These are phyloP conservation scores for Pyrgilauda ruficollis DNA, from an alignment of 2,113 vertebrate genomes.

Conservation along the genomic window DNA sequence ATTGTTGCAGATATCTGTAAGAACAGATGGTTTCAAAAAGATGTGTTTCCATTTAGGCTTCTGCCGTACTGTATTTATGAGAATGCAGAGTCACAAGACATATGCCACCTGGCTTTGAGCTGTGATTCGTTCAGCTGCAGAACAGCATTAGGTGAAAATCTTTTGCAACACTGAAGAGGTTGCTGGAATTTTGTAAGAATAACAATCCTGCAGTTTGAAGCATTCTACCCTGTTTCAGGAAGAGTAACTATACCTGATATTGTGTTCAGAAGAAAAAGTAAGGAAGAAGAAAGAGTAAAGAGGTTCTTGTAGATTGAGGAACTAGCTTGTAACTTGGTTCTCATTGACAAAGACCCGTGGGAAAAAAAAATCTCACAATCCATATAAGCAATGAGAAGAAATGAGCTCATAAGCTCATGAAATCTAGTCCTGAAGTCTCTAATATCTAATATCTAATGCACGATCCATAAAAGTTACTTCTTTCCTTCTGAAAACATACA, in stretches of 20 bases:
- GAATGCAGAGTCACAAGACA: constrained; percentile 31
- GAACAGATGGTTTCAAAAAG: constrained; percentile 55
- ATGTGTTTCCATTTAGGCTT: constrained; percentile 47
- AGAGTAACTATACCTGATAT: not conserved
- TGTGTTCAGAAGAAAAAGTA: not conserved
- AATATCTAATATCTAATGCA: not conserved
- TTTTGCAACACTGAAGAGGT: not conserved
- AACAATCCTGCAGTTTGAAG: not conserved
- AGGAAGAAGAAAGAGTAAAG: not conserved
- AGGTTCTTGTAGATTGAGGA: not conserved
- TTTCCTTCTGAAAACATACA: not conserved
- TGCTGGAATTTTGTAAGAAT: not conserved
- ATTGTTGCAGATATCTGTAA: constrained; percentile 48
- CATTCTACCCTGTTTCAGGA: not conserved
- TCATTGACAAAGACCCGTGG: not conserved
- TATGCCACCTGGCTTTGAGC: constrained; percentile 25
- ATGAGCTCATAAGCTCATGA: not conserved
- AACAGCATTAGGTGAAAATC: not conserved
- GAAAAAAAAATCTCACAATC: not conserved
- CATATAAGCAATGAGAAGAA: not conserved
- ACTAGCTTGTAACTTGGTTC: not conserved
- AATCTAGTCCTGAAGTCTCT: not conserved
- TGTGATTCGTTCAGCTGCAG: constrained; percentile 3
- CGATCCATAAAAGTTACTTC: not conserved
- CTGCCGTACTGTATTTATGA: constrained; percentile 21